Conservation (phyloP, 23 tunicate species). For the Ascidia mentula region DNA sequence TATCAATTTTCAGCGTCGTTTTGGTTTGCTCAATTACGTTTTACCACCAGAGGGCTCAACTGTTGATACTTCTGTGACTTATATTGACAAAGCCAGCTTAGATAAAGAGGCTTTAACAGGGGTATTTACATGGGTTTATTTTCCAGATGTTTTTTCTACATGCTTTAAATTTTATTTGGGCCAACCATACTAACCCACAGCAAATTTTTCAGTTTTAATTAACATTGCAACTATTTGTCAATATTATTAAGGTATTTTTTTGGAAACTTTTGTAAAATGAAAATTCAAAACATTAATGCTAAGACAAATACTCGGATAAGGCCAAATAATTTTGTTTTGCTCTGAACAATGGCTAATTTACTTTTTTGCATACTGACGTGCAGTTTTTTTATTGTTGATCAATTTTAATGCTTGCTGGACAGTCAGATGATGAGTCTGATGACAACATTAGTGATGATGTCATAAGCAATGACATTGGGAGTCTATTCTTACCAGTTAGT, state of each 20-base stretch:
- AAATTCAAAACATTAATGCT: too few relatives aligned
- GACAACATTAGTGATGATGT: background rate
- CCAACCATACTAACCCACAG: background rate
- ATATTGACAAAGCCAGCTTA: background rate
- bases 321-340: too few relatives aligned
- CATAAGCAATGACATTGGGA: conserved; percentile 2
- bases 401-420: background rate
- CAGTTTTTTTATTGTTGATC: too few relatives aligned
- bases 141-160: background rate
- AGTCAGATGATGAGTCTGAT: background rate
- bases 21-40: background rate
- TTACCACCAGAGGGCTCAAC: background rate
- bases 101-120: background rate
- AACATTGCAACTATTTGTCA: too few relatives aligned
- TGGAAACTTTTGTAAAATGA: too few relatives aligned
- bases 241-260: too few relatives aligned
- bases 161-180: background rate
- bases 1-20: background rate
- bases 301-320: too few relatives aligned
- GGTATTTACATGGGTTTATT: background rate
- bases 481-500: conserved; percentile 42
- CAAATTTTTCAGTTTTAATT: background rate
- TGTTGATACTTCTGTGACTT: background rate
- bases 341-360: too few relatives aligned
- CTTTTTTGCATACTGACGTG: too few relatives aligned